These are phyloP conservation scores for Hydrocynus forskahlii DNA, from an alignment of 2,797 vertebrate species.

Conservation along the genomic window DNA sequence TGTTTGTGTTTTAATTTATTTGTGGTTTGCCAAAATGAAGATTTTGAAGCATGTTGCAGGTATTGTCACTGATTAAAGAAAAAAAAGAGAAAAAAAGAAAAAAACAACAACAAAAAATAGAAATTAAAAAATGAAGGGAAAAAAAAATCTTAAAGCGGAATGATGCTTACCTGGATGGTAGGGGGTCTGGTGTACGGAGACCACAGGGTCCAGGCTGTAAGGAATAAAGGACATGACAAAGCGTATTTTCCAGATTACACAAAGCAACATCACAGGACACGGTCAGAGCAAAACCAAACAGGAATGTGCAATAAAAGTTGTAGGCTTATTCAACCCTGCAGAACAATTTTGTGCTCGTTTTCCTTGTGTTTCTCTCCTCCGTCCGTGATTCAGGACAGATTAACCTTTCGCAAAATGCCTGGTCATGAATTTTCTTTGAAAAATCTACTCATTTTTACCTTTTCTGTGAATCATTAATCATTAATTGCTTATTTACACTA, in stretches of 20 bases:
- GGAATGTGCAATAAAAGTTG: constrained; percentile 89
- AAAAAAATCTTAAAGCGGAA: constrained; percentile 48
- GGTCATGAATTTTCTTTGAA: not conserved
- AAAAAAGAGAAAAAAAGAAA: constrained; percentile 56
- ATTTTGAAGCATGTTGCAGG: constrained; percentile 79
- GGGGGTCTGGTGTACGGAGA: constrained; percentile 63
- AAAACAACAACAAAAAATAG: constrained; percentile 36
- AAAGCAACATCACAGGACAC: constrained; percentile 69
- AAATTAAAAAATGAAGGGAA: constrained; percentile 26
- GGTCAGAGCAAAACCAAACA: constrained; percentile 83
- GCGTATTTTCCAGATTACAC: constrained; percentile 64
- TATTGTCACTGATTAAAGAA: constrained; percentile 76
- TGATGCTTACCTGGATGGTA: constrained; percentile 71
- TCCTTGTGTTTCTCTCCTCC: constrained; percentile 31
- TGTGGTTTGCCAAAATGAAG: constrained; percentile 84
- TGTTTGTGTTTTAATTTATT: constrained; percentile 84
- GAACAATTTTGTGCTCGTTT: constrained; percentile 51
- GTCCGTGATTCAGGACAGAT: not conserved
- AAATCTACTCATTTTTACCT: no score
- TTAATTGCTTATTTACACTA: no score
- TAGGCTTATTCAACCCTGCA: constrained; percentile 78
- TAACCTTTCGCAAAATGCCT: not conserved
- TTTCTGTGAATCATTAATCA: not conserved
- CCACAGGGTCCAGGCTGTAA: constrained; percentile 46
- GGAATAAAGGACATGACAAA: constrained; percentile 51